Base-by-base conservation (phyloP, 2,797 vertebrate genomes). In the Oryzias sinensis region DNA sequence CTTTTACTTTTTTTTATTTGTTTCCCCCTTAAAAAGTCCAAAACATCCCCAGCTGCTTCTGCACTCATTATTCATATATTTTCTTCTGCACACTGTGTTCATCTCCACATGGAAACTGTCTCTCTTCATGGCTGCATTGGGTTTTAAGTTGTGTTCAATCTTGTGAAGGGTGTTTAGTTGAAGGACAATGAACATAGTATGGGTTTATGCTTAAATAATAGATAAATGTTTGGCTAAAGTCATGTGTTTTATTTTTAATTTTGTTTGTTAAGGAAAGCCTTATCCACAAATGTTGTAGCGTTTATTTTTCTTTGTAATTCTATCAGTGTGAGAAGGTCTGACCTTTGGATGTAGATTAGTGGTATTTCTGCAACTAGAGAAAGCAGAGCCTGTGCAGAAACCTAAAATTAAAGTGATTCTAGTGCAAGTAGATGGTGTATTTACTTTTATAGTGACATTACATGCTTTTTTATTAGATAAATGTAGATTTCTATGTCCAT, bases 241-340 rank as follows among this genome's bases (percentile, higher is more conserved):
- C 48, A 73, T 79, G 48, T 71, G 46, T 78, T 64, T 70, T 62
- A 4, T 74, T 59, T 45, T 9, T 69, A 60, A 37, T 51, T 70
- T 57, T 78, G 57, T 69, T 63, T 57, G 72, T 52, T 47, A 66
- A 74, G 71, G 49, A 64, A 70, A 70, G 74, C 54, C 41, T 76
- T 70, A 52, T 80, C 60, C 47, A 43, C 66, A 70, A 66, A 78
- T 83, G 75, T 83, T 61, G 47, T 49, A 56, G 81, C 62, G 77
- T 73, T 82, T 7, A 43, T 62, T 46, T 53, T 74, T 73, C 72
- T 78, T 62, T 66, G 66, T 76, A 72, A 70, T 62, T 56, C 83
- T 79, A 79, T 84, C 56, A 78, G 67, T 82, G 79, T 88, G 53
- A 85, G 73, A 72, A 81, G 82, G 70, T 83, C 77, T 69, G 69